Evolutionary conservation across 2,113 vertebrate genomes (phyloP).

Genomic region (Pavo muticus): DNA sequence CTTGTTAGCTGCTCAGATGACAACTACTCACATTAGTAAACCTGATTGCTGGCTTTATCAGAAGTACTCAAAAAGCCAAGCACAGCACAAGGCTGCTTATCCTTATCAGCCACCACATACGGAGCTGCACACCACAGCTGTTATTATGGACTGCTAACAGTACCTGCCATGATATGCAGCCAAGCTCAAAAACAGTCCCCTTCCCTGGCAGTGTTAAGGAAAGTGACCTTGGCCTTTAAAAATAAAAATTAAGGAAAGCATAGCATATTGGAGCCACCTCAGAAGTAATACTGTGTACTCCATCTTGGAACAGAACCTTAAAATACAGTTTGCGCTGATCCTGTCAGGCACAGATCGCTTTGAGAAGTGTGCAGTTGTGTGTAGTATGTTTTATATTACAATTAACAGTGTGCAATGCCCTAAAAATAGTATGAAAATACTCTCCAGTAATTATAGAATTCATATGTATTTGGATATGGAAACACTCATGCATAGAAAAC

Average conservation of each 20-base stretch:
- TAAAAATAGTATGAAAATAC: slow-evolving; percentile 30
- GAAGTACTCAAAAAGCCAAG: neutral
- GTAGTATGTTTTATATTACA: neutral
- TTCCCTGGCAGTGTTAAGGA: neutral
- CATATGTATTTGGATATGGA: neutral
- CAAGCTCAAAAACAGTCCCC: neutral
- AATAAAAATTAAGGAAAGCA: neutral
- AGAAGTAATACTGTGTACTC: neutral
- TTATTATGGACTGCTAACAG: neutral
- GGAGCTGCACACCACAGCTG: neutral
- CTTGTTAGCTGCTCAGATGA: neutral
- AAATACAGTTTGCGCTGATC: neutral
- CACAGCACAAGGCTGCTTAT: neutral
- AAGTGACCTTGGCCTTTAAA: neutral
- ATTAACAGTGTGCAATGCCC: neutral
- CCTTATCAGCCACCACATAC: neutral
- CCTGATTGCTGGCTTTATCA: neutral
- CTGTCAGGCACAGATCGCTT: neutral
- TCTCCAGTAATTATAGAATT: neutral
- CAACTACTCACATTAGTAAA: neutral
- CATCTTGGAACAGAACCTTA: neutral
- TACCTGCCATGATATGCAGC: neutral
- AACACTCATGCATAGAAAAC: neutral
- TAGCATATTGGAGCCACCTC: neutral
- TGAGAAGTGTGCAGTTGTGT: neutral